Evolutionary conservation across 2,888 invertebrate genomes (phyloP).

Genomic region (Ctenicera cuprea): DNA sequence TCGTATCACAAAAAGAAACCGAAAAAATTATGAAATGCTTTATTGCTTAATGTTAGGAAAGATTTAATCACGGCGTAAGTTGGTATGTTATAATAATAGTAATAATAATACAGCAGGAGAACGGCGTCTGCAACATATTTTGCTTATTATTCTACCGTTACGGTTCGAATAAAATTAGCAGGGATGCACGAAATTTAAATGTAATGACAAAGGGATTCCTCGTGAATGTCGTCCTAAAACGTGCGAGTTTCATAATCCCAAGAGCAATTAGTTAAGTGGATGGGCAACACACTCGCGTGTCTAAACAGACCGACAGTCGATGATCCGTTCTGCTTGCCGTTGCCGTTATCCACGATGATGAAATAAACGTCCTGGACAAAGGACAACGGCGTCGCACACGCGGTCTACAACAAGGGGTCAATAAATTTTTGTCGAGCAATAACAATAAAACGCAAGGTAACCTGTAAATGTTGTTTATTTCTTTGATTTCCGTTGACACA

Average conservation of each 20-base stretch:
- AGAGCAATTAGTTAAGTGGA: slow-evolving; percentile 63
- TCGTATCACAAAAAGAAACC: too few species aligned
- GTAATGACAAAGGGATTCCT: slow-evolving; percentile 24
- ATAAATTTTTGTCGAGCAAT: slow-evolving; percentile 46
- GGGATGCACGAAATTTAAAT: slow-evolving; percentile 30
- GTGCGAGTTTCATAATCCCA: slow-evolving; percentile 49
- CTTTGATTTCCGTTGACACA: slow-evolving; percentile 67
- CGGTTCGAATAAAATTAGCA: slow-evolving; percentile 17
- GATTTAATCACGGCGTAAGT: background rate
- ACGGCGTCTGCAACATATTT: background rate
- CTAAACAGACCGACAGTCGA: slow-evolving; percentile 50
- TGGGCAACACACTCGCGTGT: slow-evolving; percentile 59
- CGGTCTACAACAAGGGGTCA: slow-evolving; percentile 26
- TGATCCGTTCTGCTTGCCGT: slow-evolving; percentile 32
- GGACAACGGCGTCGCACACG: slow-evolving; percentile 27
- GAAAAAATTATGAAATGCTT: too few species aligned
- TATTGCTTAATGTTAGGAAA: background rate
- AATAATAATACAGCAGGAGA: background rate
- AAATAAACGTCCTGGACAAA: slow-evolving; percentile 39
- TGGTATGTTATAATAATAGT: background rate
- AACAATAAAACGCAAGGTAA: slow-evolving; percentile 56
- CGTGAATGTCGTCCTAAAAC: slow-evolving; percentile 34
- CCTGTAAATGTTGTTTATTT: slow-evolving; percentile 64
- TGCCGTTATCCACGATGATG: slow-evolving; percentile 29
- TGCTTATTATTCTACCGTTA: slow-evolving; percentile 11